phyloP scores from a whole-genome alignment of 2,888 invertebrate species.

The Mellilla xanthometata region DNA sequence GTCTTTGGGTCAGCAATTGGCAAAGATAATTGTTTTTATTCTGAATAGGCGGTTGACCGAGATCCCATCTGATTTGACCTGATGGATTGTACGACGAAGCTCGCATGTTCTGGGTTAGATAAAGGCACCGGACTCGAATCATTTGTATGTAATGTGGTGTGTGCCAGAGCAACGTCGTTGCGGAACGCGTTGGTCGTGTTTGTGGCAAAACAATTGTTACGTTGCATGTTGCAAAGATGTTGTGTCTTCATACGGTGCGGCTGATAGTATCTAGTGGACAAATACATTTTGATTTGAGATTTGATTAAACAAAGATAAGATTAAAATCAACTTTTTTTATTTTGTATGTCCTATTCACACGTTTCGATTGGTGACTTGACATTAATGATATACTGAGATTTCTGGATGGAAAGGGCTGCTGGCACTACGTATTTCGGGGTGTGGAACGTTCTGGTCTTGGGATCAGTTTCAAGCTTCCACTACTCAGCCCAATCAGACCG shows the following conservation, averaged over 20 bases:
- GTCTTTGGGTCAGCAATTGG: slow-evolving; percentile 16
- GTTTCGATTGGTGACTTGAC: too few species aligned
- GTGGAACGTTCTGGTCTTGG: too few species aligned
- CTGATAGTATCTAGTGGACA: too few species aligned
- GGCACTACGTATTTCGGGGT: too few species aligned
- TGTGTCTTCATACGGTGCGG: not conserved
- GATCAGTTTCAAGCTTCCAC: too few species aligned
- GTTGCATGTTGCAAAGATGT: not conserved
- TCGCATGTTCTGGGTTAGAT: not conserved
- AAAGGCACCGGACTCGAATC: slow-evolving; percentile 1
- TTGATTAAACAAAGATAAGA: too few species aligned
- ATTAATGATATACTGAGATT: too few species aligned
- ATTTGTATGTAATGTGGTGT: not conserved
- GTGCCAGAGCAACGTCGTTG: not conserved
- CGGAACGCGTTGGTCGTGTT: slow-evolving; percentile 2
- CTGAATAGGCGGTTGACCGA: slow-evolving; percentile 1
- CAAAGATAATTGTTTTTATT: slow-evolving; percentile 5
- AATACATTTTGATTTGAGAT: too few species aligned
- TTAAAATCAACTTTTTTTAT: too few species aligned
- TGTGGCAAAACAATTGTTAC: not conserved
- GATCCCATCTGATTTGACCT: not conserved
- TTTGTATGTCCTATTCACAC: too few species aligned
- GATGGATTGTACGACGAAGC: not conserved
- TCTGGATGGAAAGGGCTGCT: too few species aligned
- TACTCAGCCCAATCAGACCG: too few species aligned